Base-by-base conservation (phyloP, 2,888 invertebrate genomes). In the Brachycybe producta region DNA sequence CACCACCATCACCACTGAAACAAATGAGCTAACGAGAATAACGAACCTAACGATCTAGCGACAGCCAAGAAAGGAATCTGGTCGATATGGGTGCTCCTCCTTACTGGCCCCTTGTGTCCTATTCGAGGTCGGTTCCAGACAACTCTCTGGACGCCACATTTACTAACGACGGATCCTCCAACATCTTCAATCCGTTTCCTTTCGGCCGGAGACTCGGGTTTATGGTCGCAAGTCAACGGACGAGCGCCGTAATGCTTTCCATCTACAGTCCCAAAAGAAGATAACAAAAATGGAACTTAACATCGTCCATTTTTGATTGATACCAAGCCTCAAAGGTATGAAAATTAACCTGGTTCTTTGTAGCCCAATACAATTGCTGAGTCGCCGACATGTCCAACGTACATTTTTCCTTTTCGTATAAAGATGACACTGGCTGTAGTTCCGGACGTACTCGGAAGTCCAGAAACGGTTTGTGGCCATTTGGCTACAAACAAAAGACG, bases 311-410 rank as follows among this genome's bases (percentile, higher is more conserved):
- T n/a, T n/a, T n/a, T n/a, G n/a, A 38, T 11, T 11, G 7, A n/a
- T 19, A n/a, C n/a, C n/a, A n/a, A n/a, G n/a, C n/a, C n/a, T n/a
- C n/a, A n/a, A n/a, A n/a, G n/a, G n/a, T 21, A 23, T 13, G 21
- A 21, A 39, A 47, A 45, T 44, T 53, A 55, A 58, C 60, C 57
- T 21, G 58, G 59, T 58, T 80, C 79, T 65, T 84, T 81, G 65
- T 80, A 82, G 19, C 88, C 91, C 44, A 92, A 72, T 11, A 91
- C 84, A 62, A 98, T 90, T 24, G 85, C 90, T 0, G 95, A 95
- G 70, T 97, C 97, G n/a, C 97, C 97, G 1, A 97, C 95, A 72
- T 97, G 97, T 2, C 95, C 97, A 53, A 91, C 83, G 63, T 94
- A 97, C 59, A 97, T 82, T 75, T 94, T 94, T 32, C 88, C 85